Percentiles rank a stretch among this genome's conserved stretches.
Evolutionary conservation across 2,888 invertebrate species (phyloP).

Genomic region (Agapetus fuscipes): DNA sequence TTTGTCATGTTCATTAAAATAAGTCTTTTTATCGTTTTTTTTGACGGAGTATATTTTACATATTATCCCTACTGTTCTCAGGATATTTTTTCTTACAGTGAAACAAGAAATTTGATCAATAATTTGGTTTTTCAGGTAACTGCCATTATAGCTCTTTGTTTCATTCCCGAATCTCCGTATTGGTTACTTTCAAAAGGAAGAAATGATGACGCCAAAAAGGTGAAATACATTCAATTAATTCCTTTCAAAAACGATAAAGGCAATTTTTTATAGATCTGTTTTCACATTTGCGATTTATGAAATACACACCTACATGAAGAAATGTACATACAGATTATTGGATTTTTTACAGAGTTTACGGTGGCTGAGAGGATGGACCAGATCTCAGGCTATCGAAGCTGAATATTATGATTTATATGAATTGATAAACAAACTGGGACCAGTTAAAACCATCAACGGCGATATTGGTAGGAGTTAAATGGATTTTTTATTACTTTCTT

Average conservation of each 20-base stretch:
- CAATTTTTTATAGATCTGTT: neutral
- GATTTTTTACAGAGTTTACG: constrained; percentile 52
- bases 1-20: too few species aligned
- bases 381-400: constrained; percentile 46
- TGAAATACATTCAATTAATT: constrained; percentile 23
- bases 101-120: too few species aligned
- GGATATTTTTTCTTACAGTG: too few species aligned
- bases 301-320: too few species aligned
- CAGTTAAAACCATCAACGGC: too few species aligned
- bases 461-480: too few species aligned
- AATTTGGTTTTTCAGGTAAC: constrained; percentile 31
- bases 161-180: constrained; percentile 74
- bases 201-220: constrained; percentile 53
- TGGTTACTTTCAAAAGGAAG: constrained; percentile 66
- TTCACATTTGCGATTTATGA: neutral
- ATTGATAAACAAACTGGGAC: constrained; percentile 31
- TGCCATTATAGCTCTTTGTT: constrained; percentile 53
- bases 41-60: too few species aligned
- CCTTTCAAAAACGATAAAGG: neutral
- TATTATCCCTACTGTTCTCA: too few species aligned
- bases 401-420: constrained; percentile 48
- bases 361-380: constrained; percentile 74
- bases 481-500: too few species aligned
- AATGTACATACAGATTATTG: neutral
- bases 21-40: too few species aligned